These are phyloP conservation scores for Gallinago paraguaiae DNA, from an alignment of 2,113 vertebrate species.

Conservation along the genomic window DNA sequence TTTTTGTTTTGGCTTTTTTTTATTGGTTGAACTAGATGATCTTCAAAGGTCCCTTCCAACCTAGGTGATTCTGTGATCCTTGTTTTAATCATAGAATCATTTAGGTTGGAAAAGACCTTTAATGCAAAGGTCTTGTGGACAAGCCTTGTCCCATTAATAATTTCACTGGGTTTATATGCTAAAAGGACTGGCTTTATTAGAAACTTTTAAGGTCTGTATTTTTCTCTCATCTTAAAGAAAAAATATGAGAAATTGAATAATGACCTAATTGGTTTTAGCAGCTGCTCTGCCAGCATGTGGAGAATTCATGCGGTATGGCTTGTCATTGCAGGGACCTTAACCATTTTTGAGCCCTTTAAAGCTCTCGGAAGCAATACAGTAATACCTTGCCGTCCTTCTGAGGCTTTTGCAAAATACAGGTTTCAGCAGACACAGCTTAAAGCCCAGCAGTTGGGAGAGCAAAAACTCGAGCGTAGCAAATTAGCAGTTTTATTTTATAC, in stretches of 20 bases:
- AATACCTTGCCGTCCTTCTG: background rate
- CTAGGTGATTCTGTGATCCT: background rate
- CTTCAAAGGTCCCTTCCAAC: too few species aligned
- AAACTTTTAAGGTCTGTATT: background rate
- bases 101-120: too few species aligned
- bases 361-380: background rate
- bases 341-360: background rate
- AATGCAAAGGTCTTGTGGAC: background rate
- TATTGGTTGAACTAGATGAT: too few species aligned
- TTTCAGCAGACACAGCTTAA: background rate
- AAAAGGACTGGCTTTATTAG: background rate
- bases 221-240: background rate
- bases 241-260: slow-evolving; percentile 20
- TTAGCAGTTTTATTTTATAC: slow-evolving; percentile 42
- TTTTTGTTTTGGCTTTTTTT: too few species aligned
- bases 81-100: background rate
- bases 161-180: background rate
- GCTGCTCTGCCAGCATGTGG: slow-evolving; percentile 22
- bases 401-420: background rate
- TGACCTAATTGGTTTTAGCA: slow-evolving; percentile 32
- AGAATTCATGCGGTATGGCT: background rate
- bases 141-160: background rate
- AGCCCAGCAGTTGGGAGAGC: background rate
- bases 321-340: background rate
- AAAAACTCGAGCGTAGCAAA: background rate